Conservation (phyloP, 2,888 invertebrate species). For the Philereme transversata region DNA sequence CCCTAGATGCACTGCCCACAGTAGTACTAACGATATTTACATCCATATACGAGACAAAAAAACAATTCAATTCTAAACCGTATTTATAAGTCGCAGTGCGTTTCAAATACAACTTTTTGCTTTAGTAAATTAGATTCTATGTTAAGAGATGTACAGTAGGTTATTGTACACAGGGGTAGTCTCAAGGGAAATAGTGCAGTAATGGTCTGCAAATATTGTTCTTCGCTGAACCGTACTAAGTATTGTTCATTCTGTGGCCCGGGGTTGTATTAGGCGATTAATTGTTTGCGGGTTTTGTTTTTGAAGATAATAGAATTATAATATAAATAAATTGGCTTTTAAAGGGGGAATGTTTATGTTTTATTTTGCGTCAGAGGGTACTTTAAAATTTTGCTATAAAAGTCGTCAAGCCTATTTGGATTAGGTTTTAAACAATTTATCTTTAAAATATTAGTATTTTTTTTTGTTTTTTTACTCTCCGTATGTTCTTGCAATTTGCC, state of each 20-base stretch:
- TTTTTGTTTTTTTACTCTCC: too few relatives aligned
- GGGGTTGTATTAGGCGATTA: slow-evolving; percentile 4
- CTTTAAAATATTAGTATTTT: too few relatives aligned
- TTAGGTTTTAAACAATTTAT: too few relatives aligned
- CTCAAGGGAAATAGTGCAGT: slow-evolving; percentile 34
- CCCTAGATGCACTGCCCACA: too few relatives aligned
- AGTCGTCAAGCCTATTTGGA: too few relatives aligned
- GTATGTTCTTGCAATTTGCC: too few relatives aligned
- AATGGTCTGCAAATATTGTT: slow-evolving; percentile 37
- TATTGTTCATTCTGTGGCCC: slow-evolving; percentile 15
- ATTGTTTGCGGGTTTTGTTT: not conserved
- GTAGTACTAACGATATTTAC: slow-evolving; percentile 1
- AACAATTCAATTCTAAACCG: slow-evolving; percentile 11
- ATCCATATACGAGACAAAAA: not conserved
- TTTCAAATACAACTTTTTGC: not conserved
- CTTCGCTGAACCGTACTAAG: slow-evolving; percentile 13
- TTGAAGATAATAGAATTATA: not conserved
- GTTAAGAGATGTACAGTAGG: slow-evolving; percentile 8
- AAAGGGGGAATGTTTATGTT: too few relatives aligned
- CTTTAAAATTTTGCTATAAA: too few relatives aligned
- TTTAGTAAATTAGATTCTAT: slow-evolving; percentile 10
- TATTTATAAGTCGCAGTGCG: slow-evolving; percentile 1
- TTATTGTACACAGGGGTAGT: slow-evolving; percentile 11
- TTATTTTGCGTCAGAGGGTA: too few relatives aligned
- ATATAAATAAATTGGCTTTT: too few relatives aligned